Percentiles rank a stretch among this genome's conserved stretches.
Evolutionary conservation across 2,113 vertebrate genomes (phyloP).

Genomic region (Dromiciops gliroides): DNA sequence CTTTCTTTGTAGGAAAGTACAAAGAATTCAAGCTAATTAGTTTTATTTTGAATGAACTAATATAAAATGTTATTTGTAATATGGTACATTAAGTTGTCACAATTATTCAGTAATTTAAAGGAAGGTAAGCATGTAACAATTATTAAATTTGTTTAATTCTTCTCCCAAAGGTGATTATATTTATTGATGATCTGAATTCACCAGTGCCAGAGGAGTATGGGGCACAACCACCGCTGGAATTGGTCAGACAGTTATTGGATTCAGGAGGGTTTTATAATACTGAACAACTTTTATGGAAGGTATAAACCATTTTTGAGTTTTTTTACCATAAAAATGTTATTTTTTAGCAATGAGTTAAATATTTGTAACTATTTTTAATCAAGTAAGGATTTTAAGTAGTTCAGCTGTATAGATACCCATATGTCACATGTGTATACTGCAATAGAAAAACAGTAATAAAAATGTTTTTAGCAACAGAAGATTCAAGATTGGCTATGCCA

Average conservation of each 20-base stretch:
- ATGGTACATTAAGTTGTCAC: background rate
- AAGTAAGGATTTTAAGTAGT: background rate
- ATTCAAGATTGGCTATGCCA: background rate
- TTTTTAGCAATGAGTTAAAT: background rate
- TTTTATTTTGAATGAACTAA: background rate
- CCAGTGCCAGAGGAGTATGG: constrained; percentile 76
- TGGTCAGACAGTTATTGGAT: constrained; percentile 82
- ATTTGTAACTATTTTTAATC: background rate
- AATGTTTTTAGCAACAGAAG: background rate
- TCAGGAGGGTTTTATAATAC: constrained; percentile 81
- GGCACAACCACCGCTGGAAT: constrained; percentile 80
- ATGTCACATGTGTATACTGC: background rate
- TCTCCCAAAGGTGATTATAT: constrained; percentile 73
- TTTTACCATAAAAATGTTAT: constrained; percentile 13
- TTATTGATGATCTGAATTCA: constrained; percentile 83
- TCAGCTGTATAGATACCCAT: background rate
- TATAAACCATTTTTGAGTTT: constrained; percentile 51
- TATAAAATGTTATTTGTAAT: background rate
- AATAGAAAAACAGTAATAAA: background rate
- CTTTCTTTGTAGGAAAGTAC: background rate
- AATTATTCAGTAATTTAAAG: background rate
- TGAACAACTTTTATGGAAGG: constrained; percentile 79
- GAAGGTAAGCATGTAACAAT: background rate
- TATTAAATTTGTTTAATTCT: constrained; percentile 33
- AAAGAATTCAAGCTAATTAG: background rate